Conservation (phyloP, 2,888 invertebrate species). For the Nasonovia ribisnigri region DNA sequence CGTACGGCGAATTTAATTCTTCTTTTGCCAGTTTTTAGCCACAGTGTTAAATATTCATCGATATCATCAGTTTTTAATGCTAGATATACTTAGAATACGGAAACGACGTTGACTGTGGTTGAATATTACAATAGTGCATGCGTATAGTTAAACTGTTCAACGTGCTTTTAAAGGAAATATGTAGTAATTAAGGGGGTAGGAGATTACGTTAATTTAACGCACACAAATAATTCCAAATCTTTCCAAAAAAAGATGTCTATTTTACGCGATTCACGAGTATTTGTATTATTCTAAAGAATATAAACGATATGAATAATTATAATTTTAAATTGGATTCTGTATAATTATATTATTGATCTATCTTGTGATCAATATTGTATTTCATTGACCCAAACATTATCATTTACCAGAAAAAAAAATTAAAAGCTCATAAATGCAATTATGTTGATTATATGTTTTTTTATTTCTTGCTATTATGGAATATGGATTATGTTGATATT, state of each 20-base stretch:
- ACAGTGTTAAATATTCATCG: neutral
- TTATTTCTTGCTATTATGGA: neutral
- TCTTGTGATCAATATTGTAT: neutral
- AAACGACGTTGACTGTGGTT: neutral
- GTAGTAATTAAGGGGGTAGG: no score
- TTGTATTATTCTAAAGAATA: neutral
- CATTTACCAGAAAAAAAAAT: neutral
- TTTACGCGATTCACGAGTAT: neutral
- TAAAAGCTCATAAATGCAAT: neutral
- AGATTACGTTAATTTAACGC: neutral
- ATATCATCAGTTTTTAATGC: neutral
- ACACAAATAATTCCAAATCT: neutral
- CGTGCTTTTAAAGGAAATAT: neutral
- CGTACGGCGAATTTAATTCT: neutral
- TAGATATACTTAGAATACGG: neutral
- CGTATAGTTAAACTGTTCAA: neutral
- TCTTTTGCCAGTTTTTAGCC: neutral
- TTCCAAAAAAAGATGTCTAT: neutral
- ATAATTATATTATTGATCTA: neutral
- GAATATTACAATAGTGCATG: neutral
- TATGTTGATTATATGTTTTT: neutral
- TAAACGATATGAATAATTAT: neutral
- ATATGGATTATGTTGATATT: neutral
- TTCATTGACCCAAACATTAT: neutral
- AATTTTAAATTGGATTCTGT: neutral